Evolutionary conservation across 2,888 invertebrate species (phyloP), one percentile per base, ranked within the genome.

Genomic region (Apoderus coryli): DNA sequence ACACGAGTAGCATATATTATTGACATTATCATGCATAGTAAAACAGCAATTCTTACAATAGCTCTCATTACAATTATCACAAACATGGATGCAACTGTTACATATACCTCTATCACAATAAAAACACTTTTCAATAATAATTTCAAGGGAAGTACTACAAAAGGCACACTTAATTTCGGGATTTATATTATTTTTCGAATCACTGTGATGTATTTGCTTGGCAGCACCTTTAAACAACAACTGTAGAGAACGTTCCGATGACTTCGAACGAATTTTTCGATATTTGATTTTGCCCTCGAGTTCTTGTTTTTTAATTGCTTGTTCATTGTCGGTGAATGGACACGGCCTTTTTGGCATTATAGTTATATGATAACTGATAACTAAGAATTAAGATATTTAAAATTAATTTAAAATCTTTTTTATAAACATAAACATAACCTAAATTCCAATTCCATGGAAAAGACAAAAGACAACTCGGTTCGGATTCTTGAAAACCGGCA

Each of bases 321-420:
- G 19, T n/a, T 19, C 7, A n/a, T 19, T 19, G 6, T 19, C 19
- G 6, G 6, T n/a, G n/a, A 19, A 19, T 19, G 19, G 19, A 19
- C 19, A 19, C n/a, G 19, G n/a, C 19, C 19, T 19, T 19, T 19
- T 19, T 6, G 19, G 19, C 19, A 19, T 25, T 37, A n/a, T n/a
- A n/a, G n/a, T n/a, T n/a, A n/a, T n/a, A n/a, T n/a, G n/a, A n/a
- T n/a, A n/a, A n/a, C n/a, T n/a, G n/a, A n/a, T n/a, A n/a, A n/a
- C n/a, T n/a, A n/a, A n/a, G n/a, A n/a, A n/a, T n/a, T n/a, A n/a
- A n/a, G n/a, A n/a, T n/a, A n/a, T n/a, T n/a, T n/a, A n/a, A n/a
- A n/a, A n/a, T n/a, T n/a, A n/a, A n/a, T n/a, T n/a, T n/a, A n/a
- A n/a, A n/a, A n/a, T n/a, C n/a, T n/a, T n/a, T n/a, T n/a, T n/a